Evolutionary conservation across 2,888 invertebrate species (phyloP).

Genomic region (Sericinus montela): DNA sequence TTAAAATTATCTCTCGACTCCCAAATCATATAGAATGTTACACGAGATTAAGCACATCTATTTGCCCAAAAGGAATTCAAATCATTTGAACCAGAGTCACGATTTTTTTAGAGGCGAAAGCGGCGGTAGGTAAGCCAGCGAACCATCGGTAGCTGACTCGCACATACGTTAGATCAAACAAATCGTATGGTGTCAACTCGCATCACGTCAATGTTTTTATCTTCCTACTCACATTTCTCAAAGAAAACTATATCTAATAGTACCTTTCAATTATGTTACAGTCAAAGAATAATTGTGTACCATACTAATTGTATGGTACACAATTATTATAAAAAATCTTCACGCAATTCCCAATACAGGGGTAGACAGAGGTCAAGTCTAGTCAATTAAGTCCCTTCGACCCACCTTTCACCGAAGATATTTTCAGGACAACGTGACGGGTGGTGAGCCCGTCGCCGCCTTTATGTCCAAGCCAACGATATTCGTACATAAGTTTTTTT

Average conservation of each 20-base stretch:
- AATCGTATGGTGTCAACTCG: conserved; percentile 74
- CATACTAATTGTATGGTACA: no score
- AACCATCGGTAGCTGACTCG: conserved; percentile 76
- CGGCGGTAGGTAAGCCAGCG: conserved; percentile 75
- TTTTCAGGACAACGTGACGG: no score
- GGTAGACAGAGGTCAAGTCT: no score
- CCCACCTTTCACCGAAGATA: no score
- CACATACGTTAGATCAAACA: conserved; percentile 75
- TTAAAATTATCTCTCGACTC: conserved; percentile 33
- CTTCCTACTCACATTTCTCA: conserved; percentile 5
- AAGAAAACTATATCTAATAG: background rate
- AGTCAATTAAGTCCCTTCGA: no score
- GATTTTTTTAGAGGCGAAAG: conserved; percentile 55
- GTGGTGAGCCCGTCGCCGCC: no score
- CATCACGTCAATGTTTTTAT: conserved; percentile 56
- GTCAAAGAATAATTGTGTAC: no score
- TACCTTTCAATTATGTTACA: no score
- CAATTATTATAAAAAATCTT: no score
- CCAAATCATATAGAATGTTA: conserved; percentile 68
- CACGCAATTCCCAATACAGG: no score
- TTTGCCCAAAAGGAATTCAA: conserved; percentile 73
- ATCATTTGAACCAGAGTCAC: conserved; percentile 60
- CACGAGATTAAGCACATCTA: conserved; percentile 73
- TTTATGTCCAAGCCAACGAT: no score
- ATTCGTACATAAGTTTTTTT: no score